Evolutionary conservation across 2,888 invertebrate genomes (phyloP), one percentile per base, ranked within the genome.

Genomic region (Nomada fabriciana): DNA sequence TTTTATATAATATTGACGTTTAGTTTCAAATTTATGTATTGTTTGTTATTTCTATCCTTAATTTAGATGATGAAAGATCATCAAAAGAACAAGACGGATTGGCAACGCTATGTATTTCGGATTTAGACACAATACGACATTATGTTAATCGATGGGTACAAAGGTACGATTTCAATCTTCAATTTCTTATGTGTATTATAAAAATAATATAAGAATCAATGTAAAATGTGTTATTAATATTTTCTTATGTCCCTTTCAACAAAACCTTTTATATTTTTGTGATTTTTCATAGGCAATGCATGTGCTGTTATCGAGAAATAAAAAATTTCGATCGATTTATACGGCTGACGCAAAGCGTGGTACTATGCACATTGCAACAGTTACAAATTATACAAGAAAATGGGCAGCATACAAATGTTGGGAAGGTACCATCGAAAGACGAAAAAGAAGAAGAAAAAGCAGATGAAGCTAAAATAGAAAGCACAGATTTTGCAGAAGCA

Each of bases 251-350:
- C 15, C 3, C 15, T 50, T n/a, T 67, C 67, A 36, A 61, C 50
- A 55, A 18, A 55, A 47, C 2, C 61, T 53, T n/a, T 43, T 15
- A 20, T 42, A 18, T 36, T 55, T n/a, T 10, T 36, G n/a, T 61
- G 11, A 47, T n/a, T 47, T 75, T 80, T 73, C 81, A 59, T 94
- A 98, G 98, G 93, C 98, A 98, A 95, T 98, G 98, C 93, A 98
- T 98, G 97, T 98, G 98, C 94, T 97, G 98, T 94, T 98, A 98
- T 94, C 96, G 98, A 89, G 98, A 98, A 94, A 96, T 96, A 77
- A 98, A 98, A 94, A 98, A 98, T 94, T 97, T 98, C 94, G 98
- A 98, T 93, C 96, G 98, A 88, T 97, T 98, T 94, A 98, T 98
- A 94, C 95, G 97, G 91, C 95, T 98, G 89, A 97, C 98, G 55